phyloP scores from a whole-genome alignment of 2,888 invertebrate species.

The Rugalucina vietnamica region DNA sequence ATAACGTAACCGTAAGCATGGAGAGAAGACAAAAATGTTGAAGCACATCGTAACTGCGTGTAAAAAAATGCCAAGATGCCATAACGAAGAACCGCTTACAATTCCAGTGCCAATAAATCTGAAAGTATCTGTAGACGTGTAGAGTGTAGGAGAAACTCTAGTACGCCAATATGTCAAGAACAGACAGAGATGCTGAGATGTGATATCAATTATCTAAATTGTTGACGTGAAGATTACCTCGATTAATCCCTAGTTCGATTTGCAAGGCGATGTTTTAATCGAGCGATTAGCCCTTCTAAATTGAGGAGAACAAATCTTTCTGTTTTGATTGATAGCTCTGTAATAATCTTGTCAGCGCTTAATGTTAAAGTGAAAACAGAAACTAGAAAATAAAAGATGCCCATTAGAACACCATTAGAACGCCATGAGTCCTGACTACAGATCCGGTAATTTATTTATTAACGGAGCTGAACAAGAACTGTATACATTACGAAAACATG shows the following conservation, averaged over 20 bases:
- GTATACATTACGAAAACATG: too few relatives aligned
- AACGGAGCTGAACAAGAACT: conserved; percentile 1
- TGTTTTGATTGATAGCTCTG: conserved; percentile 25
- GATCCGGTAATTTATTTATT: conserved; percentile 17
- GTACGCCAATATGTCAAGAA: background rate
- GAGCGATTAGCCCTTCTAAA: conserved; percentile 39
- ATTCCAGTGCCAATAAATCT: too few relatives aligned
- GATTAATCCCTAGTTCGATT: conserved; percentile 40
- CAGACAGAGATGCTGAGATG: background rate
- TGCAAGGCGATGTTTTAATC: conserved; percentile 36
- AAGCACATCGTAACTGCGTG: too few relatives aligned
- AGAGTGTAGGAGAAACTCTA: too few relatives aligned
- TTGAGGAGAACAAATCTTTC: conserved; percentile 17
- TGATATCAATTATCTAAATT: conserved; percentile 9
- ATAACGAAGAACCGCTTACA: too few relatives aligned
- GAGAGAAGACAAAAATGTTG: too few relatives aligned
- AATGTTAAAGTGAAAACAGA: conserved; percentile 17
- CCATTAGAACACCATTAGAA: conserved; percentile 12
- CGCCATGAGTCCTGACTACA: background rate
- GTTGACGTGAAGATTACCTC: background rate
- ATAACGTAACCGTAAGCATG: too few relatives aligned
- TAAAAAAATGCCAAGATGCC: too few relatives aligned
- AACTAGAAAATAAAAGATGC: background rate
- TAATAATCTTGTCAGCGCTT: conserved; percentile 30
- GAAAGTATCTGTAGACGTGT: too few relatives aligned